A percentile compares a stretch with the other conserved stretches of the same genome.
phyloP scores from a whole-genome alignment of 2,797 vertebrate genomes.

The Gephyroberyx darwinii region DNA sequence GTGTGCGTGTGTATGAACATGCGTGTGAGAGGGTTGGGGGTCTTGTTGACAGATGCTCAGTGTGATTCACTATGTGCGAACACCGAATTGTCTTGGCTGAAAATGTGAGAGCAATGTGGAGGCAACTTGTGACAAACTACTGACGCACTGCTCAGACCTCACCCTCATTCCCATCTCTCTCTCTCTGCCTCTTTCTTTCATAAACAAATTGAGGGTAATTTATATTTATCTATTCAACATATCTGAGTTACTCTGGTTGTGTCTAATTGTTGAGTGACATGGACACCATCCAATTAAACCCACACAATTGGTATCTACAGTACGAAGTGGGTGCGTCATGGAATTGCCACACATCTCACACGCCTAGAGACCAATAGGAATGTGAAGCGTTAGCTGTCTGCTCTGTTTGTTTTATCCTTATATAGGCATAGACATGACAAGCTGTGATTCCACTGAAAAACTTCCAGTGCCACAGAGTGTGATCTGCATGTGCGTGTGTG shows the following conservation, averaged over 20 bases:
- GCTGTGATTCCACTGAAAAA: constrained; percentile 35
- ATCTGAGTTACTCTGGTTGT: constrained; percentile 32
- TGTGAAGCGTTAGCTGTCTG: constrained; percentile 52
- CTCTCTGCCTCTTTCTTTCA: constrained; percentile 9
- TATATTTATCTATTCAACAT: constrained; percentile 62
- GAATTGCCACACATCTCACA: constrained; percentile 66
- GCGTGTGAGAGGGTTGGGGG: constrained; percentile 5
- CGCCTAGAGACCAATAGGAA: constrained; percentile 64
- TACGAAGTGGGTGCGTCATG: constrained; percentile 68
- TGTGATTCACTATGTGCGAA: neutral
- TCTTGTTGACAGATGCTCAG: constrained; percentile 42
- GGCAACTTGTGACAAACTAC: constrained; percentile 64
- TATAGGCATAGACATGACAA: constrained; percentile 75
- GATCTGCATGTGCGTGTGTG: constrained; percentile 17
- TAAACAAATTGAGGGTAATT: constrained; percentile 60
- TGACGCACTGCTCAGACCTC: constrained; percentile 68
- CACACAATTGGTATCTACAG: constrained; percentile 41
- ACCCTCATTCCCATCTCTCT: constrained; percentile 35
- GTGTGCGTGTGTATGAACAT: neutral
- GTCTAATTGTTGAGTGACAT: constrained; percentile 65
- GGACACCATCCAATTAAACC: constrained; percentile 67
- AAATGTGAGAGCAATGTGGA: constrained; percentile 16
- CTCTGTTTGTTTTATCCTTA: constrained; percentile 68
- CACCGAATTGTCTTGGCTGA: neutral
- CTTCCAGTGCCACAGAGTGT: constrained; percentile 25